Evolutionary conservation across 92 coral and sea anemone genomes (phyloP).

Genomic region (Paramuricea clavata): DNA sequence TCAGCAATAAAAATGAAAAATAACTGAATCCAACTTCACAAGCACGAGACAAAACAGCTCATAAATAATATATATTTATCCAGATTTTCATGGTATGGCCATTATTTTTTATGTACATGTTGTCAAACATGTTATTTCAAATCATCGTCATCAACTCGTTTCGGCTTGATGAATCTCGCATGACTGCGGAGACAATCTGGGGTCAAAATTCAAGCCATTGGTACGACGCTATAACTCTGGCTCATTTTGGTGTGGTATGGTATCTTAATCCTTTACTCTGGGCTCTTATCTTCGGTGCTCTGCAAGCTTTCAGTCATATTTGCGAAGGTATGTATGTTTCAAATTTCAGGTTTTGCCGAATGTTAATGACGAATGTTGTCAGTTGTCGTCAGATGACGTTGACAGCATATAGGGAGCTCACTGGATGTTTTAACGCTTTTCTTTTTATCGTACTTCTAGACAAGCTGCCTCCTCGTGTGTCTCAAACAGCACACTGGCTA

Average conservation of each 20-base stretch:
- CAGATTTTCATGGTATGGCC: conserved; percentile 84
- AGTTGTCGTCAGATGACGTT: too few species aligned
- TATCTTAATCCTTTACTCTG: conserved; percentile 80
- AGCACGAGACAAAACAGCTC: too few species aligned
- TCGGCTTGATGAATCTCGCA: background rate
- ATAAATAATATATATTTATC: too few species aligned
- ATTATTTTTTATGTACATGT: conserved; percentile 67
- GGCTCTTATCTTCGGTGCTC: conserved; percentile 62
- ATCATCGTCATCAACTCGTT: conserved; percentile 75
- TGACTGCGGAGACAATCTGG: conserved; percentile 56
- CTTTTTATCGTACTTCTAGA: conserved; percentile 54
- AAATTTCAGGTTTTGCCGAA: too few species aligned
- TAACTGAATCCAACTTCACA: too few species aligned
- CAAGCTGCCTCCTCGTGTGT: conserved; percentile 93
- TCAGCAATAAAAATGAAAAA: too few species aligned
- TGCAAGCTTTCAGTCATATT: conserved; percentile 78
- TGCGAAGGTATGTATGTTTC: conserved; percentile 81
- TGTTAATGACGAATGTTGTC: too few species aligned
- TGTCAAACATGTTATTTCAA: conserved; percentile 86
- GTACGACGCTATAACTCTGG: conserved; percentile 56
- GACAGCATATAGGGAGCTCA: too few species aligned
- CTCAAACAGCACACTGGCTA: conserved; percentile 93
- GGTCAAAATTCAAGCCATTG: conserved; percentile 48
- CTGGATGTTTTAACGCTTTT: background rate
- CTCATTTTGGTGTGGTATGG: conserved; percentile 60